Evolutionary conservation across 1,140 invertebrate species (phyloP), one percentile per base, ranked within the genome.

Genomic region (Holotrichia oblita): DNA sequence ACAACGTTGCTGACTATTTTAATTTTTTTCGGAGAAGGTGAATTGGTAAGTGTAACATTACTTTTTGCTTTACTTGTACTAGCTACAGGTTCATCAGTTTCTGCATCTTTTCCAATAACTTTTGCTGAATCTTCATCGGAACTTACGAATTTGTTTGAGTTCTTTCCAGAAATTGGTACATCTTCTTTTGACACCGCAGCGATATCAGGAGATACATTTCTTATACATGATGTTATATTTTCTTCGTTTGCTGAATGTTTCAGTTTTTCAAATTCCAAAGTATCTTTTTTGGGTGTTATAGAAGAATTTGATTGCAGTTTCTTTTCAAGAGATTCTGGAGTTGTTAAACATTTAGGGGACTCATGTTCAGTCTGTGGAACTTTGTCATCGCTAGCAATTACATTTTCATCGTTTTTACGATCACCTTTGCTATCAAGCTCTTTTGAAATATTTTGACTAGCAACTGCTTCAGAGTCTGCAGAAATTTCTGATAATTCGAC

Each of bases 51-150:
- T 17, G 9, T n/a, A 34, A 27, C n/a, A 22, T 40, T 44, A 10
- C 2, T 48, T 77, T 14, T 44, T n/a, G 24, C 24, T 77, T 61
- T 59, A 59, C 61, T 59, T 61, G 55, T 59, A 40, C 48, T 77
- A 27, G 55, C 76, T 10, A 77, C 76, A 40, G 61, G 40, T 77
- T 77, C 40, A n/a, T 24, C 20, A 34, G 9, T 34, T 72, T 34
- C 27, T 3, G 0, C 0, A 34, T 24, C 64, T 72, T 4, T 72
- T 10, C 9, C 8, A 9, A 42, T n/a, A n/a, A 17, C 34, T 42
- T 3, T n/a, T 42, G 9, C 14, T 42, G 34, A 40, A 20, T 42
- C 40, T 75, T 41, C 20, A 42, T 75, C 40, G 40, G n/a, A n/a
- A n/a, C 24, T 27, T 40, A 27, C 17, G 7, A 34, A 75, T 42